Percentiles rank a stretch among this genome's conserved stretches.
These are phyloP conservation scores for Eupsittula cactorum DNA, from an alignment of 2,113 vertebrate genomes.

Conservation along the genomic window DNA sequence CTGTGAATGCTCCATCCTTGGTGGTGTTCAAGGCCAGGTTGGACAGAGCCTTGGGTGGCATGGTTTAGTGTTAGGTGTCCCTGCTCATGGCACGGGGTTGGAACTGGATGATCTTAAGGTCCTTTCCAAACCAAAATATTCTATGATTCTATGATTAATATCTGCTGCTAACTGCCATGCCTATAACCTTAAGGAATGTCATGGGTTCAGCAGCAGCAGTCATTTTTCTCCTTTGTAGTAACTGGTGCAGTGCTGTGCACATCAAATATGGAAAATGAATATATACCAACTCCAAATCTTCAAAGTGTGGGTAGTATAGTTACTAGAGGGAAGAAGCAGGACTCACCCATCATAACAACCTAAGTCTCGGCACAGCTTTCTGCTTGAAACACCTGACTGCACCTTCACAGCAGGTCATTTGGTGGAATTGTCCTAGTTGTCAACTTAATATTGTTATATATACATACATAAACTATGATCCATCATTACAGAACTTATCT, in stretches of 20 bases:
- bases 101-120: too few relatives aligned
- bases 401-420: neutral
- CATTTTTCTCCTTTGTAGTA: too few relatives aligned
- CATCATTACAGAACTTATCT: neutral
- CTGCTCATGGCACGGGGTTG: too few relatives aligned
- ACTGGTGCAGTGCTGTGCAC: too few relatives aligned
- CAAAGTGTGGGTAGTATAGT: neutral
- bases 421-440: neutral
- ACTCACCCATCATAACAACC: neutral
- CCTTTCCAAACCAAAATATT: too few relatives aligned
- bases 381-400: neutral
- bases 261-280: neutral
- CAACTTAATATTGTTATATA: neutral
- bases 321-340: neutral
- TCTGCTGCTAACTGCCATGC: neutral
- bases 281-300: neutral
- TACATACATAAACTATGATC: neutral
- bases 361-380: neutral
- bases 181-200: neutral
- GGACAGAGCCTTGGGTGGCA: too few relatives aligned
- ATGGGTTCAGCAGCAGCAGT: too few relatives aligned
- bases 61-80: too few relatives aligned
- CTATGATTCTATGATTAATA: neutral
- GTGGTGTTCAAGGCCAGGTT: too few relatives aligned
- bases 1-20: too few relatives aligned